Percentiles rank a stretch among this genome's conserved stretches.
Evolutionary conservation across 2,797 vertebrate genomes (phyloP).

Genomic region (Nothura maculosa): DNA sequence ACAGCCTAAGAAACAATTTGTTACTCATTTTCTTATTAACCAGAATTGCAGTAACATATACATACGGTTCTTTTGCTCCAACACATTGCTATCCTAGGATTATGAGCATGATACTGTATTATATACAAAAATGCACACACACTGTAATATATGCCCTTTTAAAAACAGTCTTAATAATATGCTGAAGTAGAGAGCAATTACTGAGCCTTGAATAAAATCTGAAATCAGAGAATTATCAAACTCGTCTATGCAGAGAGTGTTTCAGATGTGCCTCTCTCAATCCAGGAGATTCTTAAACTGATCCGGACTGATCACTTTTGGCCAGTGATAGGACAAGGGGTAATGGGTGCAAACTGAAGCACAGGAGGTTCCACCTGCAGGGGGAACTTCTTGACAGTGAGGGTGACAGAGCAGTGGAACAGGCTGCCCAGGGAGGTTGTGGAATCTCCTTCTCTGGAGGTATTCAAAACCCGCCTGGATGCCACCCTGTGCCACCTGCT

Average conservation of each 20-base stretch:
- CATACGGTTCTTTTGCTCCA: neutral
- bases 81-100: neutral
- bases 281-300: neutral
- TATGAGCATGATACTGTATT: neutral
- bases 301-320: neutral
- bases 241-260: neutral
- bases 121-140: neutral
- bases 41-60: neutral
- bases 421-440: too few relatives aligned
- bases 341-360: too few relatives aligned
- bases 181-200: neutral
- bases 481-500: too few relatives aligned
- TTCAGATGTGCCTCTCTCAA: neutral
- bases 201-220: neutral
- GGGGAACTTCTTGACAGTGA: too few relatives aligned
- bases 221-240: neutral
- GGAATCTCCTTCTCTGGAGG: too few relatives aligned
- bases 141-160: rapidly evolving
- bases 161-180: neutral
- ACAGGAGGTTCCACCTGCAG: too few relatives aligned
- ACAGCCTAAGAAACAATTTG: neutral
- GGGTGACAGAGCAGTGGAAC: too few relatives aligned
- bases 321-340: too few relatives aligned
- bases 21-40: neutral
- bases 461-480: too few relatives aligned